A percentile compares a stretch with the other conserved stretches of the same genome.
These are phyloP conservation scores for Loripinus fragilis DNA, from an alignment of 2,888 invertebrate species.

Conservation along the genomic window DNA sequence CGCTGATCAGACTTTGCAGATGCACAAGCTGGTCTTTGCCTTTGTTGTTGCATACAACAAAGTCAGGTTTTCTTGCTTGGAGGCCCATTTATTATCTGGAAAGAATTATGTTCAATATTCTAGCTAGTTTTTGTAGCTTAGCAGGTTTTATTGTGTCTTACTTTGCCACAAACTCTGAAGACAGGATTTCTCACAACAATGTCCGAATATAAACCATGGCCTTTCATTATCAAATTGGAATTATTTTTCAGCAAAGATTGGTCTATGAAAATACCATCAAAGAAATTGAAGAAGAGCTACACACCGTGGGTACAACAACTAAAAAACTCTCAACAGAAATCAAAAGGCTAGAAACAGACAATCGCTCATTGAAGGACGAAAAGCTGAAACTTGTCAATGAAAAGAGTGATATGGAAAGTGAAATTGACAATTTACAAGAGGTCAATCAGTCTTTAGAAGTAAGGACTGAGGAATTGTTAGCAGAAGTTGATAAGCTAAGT, in stretches of 20 bases:
- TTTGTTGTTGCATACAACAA: too few relatives aligned
- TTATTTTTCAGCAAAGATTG: slow-evolving; percentile 24
- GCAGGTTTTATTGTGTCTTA: too few relatives aligned
- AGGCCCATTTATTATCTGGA: too few relatives aligned
- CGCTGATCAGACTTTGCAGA: too few relatives aligned
- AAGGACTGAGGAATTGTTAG: not conserved
- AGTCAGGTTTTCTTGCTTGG: too few relatives aligned
- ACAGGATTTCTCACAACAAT: too few relatives aligned
- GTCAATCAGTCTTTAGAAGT: not conserved
- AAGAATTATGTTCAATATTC: too few relatives aligned
- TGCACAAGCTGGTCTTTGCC: too few relatives aligned
- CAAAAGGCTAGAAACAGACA: slow-evolving; percentile 24
- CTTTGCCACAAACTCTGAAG: too few relatives aligned
- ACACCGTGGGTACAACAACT: slow-evolving; percentile 14
- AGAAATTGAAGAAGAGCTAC: slow-evolving; percentile 36
- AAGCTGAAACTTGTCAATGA: slow-evolving; percentile 39
- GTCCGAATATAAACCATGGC: too few relatives aligned
- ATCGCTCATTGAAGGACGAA: slow-evolving; percentile 34
- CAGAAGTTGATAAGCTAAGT: not conserved
- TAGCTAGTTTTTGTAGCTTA: too few relatives aligned
- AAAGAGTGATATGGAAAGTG: slow-evolving; percentile 20
- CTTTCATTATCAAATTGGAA: too few relatives aligned
- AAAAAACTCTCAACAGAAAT: slow-evolving; percentile 32
- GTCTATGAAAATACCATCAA: slow-evolving; percentile 41
- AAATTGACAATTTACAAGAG: slow-evolving; percentile 20